These are phyloP conservation scores for Athripsodes cinereus DNA, from an alignment of 2,888 invertebrate species.

Conservation along the genomic window DNA sequence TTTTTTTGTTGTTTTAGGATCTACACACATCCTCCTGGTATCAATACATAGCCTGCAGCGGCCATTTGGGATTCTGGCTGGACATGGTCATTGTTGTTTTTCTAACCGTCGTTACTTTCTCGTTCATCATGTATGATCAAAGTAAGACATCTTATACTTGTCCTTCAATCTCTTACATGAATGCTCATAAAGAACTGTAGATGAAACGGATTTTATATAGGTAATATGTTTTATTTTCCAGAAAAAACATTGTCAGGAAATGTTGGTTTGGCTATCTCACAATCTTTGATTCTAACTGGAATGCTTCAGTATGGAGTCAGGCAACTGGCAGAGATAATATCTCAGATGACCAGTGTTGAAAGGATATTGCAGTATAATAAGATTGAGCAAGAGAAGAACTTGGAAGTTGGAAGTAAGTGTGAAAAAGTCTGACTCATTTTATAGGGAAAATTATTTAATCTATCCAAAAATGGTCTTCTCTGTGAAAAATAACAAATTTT, in stretches of 20 bases:
- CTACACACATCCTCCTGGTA: constrained; percentile 69
- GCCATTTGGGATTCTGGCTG: constrained; percentile 71
- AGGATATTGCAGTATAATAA: constrained; percentile 64
- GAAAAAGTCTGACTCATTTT: no score
- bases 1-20: constrained; percentile 51
- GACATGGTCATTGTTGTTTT: constrained; percentile 70
- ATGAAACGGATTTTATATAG: background rate
- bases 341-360: constrained; percentile 70
- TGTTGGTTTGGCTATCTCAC: constrained; percentile 63
- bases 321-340: constrained; percentile 63
- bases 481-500: no score
- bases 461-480: no score
- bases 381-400: constrained; percentile 54
- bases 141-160: constrained; percentile 20
- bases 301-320: constrained; percentile 66
- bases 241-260: constrained; percentile 57
- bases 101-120: constrained; percentile 61
- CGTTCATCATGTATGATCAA: constrained; percentile 53
- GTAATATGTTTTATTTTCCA: constrained; percentile 31
- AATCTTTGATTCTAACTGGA: constrained; percentile 62
- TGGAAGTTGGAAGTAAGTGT: constrained; percentile 45
- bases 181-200: background rate
- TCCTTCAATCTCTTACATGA: background rate
- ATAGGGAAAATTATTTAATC: no score
- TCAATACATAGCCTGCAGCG: constrained; percentile 58